Conservation (phyloP, 2,113 vertebrate species). For the Phyllostomus discolor region DNA sequence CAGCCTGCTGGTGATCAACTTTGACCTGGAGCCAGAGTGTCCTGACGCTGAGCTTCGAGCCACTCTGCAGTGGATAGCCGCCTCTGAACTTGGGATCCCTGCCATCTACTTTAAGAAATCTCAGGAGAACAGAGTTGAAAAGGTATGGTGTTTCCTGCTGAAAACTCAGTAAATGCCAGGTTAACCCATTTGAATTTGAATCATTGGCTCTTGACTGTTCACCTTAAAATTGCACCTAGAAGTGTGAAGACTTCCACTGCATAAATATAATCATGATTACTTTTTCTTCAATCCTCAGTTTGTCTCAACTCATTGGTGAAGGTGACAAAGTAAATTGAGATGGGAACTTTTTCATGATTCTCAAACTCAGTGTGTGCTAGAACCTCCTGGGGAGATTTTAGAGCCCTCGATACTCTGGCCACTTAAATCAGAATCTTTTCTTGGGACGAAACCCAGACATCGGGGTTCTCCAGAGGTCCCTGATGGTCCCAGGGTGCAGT, state of each 20-base stretch:
- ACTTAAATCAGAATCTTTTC: not conserved
- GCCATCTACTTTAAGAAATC: constrained; percentile 93
- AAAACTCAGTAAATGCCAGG: not conserved
- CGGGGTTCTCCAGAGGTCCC: not conserved
- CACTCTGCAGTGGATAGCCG: constrained; percentile 95
- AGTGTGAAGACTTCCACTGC: not conserved
- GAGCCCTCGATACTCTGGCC: rapidly evolving
- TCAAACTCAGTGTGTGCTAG: not conserved
- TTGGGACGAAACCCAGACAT: not conserved
- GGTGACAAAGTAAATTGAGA: not conserved
- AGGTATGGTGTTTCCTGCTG: constrained; percentile 79
- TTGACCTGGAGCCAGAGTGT: constrained; percentile 89
- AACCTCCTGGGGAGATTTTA: not conserved
- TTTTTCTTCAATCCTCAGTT: not conserved
- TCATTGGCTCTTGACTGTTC: not conserved
- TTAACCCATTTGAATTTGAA: not conserved
- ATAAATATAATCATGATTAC: not conserved
- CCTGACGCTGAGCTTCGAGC: constrained; percentile 88
- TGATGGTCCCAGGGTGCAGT: not conserved
- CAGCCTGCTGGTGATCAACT: constrained; percentile 92
- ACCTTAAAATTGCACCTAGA: not conserved
- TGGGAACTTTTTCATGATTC: not conserved
- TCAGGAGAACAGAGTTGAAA: constrained; percentile 88
- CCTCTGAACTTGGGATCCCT: constrained; percentile 93
- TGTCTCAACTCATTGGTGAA: not conserved